A percentile compares a stretch with the other conserved stretches of the same genome.
These are phyloP conservation scores for Trinectes maculatus DNA, from an alignment of 2,113 vertebrate genomes.

Conservation along the genomic window DNA sequence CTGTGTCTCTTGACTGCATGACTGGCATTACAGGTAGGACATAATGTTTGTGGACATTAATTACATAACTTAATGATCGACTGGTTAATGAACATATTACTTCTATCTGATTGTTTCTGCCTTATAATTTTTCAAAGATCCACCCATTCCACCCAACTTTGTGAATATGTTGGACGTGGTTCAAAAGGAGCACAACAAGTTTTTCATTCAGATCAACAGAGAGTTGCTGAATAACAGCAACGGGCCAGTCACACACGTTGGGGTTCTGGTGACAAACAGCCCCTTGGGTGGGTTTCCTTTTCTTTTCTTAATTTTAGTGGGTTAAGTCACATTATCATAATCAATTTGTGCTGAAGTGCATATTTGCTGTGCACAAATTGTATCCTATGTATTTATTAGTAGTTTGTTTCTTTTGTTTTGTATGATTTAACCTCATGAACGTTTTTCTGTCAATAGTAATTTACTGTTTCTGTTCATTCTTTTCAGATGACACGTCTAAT, in stretches of 20 bases:
- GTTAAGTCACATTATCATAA: not conserved
- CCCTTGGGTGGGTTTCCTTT: conserved; percentile 40
- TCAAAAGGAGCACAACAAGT: fast-evolving
- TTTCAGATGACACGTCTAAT: conserved; percentile 5
- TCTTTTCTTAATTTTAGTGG: not conserved
- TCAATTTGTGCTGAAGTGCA: not conserved
- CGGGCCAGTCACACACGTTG: conserved; percentile 84
- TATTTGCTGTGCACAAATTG: not conserved
- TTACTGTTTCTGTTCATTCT: not conserved
- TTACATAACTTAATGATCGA: not conserved
- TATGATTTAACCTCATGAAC: not conserved
- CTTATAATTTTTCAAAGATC: conserved; percentile 76
- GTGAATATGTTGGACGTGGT: fast-evolving
- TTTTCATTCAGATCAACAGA: conserved; percentile 47
- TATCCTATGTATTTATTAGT: not conserved
- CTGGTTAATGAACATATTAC: too few relatives aligned
- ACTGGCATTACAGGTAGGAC: conserved; percentile 87
- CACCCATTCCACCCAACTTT: conserved; percentile 52
- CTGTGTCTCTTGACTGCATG: conserved; percentile 29
- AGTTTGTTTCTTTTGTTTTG: not conserved
- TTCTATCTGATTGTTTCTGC: not conserved
- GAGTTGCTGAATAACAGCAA: conserved; percentile 69
- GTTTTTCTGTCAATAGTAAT: not conserved
- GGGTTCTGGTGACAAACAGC: conserved; percentile 82
- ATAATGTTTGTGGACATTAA: not conserved